Evolutionary conservation across 1,140 invertebrate genomes (phyloP).

Genomic region (Palaemon carinicauda): DNA sequence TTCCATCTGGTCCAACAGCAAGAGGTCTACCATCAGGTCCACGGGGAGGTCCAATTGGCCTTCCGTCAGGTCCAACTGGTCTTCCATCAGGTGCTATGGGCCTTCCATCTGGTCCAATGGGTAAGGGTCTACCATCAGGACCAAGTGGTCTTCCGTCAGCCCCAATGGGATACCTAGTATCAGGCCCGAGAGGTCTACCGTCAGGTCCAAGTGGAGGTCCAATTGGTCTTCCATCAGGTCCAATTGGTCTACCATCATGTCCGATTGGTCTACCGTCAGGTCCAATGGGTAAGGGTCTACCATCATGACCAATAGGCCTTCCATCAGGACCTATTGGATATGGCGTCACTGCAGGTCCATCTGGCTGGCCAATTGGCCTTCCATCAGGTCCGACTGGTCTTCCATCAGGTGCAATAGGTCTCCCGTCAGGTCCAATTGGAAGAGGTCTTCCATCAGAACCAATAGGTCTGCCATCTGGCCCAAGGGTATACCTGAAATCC

Average conservation of each 20-base stretch:
- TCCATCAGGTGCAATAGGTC: background rate
- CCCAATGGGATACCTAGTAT: background rate
- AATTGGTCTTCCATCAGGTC: conserved; percentile 11
- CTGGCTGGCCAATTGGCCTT: too few species aligned
- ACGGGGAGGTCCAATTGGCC: background rate
- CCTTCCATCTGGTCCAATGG: background rate
- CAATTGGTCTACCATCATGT: conserved; percentile 36
- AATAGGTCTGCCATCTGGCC: background rate
- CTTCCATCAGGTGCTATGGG: background rate
- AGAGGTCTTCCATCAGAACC: background rate
- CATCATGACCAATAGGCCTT: conserved; percentile 36
- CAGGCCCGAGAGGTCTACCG: conserved; percentile 26
- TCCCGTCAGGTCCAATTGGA: background rate
- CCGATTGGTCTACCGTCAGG: background rate
- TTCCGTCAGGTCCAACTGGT: background rate
- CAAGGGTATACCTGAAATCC: background rate
- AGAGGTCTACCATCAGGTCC: conserved; percentile 6
- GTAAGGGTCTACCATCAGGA: background rate
- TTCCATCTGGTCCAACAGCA: background rate
- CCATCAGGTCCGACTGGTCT: background rate
- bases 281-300: background rate
- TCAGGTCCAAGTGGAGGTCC: conserved; percentile 21
- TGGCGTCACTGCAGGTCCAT: too few species aligned
- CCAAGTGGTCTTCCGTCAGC: background rate
- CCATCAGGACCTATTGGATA: conserved; percentile 12